Evolutionary conservation across 1,140 invertebrate species (phyloP), one percentile per base, ranked within the genome.

Genomic region (Kradibia gibbosae): DNA sequence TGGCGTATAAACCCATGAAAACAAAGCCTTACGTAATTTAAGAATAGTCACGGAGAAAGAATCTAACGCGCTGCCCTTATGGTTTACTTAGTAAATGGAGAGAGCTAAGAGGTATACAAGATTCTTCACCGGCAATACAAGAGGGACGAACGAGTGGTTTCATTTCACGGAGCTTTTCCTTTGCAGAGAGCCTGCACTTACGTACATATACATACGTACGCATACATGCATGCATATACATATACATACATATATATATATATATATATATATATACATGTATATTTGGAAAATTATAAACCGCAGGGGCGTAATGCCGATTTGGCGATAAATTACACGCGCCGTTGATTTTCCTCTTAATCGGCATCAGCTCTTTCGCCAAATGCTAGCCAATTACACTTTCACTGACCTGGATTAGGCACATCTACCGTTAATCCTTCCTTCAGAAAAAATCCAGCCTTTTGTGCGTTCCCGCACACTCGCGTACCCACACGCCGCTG

Each of bases 321-420:
- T 65, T 39, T 70, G 17, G 70, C 76, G 22, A 78, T 70, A 36
- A 78, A 78, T 70, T 78, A 70, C 31, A 71, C 50, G 48, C 48
- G 34, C 48, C 65, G 65, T 7, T 60, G 70, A 73, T 60, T 73
- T n/a, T 72, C 53, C 67, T 78, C 45, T 39, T 60, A 72, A 79
- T 79, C 53, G 67, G 25, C n/a, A 72, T 55, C 15, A 34, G 50
- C n/a, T 17, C 17, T 45, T 45, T 34, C 48, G 34, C 20, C 55
- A 10, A 25, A 45, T 25, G 22, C 36, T 57, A 25, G 22, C 48
- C 20, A 28, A 25, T 74, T 65, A 53, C 67, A 28, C 15, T 36
- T 45, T n/a, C 65, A 39, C 34, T 13, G 15, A 20, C 34, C 17
- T 45, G 67, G 67, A 79, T 79, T 79, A 79, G 53, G 17, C 65